Evolutionary conservation across 2,797 vertebrate genomes (phyloP).

Genomic region (Rhodeus uyekii): DNA sequence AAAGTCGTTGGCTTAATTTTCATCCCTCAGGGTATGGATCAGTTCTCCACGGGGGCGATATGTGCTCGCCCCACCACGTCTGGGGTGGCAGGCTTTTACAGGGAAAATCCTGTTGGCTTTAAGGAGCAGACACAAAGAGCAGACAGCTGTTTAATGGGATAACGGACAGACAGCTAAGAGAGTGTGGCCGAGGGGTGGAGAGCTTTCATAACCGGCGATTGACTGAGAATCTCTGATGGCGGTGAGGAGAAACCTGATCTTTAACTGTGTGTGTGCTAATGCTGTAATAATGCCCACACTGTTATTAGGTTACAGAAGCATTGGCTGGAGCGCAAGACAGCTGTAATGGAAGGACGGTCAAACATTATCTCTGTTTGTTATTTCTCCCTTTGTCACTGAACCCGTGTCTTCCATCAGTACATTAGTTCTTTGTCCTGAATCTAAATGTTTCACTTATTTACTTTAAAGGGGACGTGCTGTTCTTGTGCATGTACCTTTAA

Average conservation of each 20-base stretch:
- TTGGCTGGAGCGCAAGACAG: not conserved
- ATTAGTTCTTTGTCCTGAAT: not conserved
- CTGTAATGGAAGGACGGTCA: slow-evolving; percentile 7
- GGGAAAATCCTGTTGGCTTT: slow-evolving; percentile 6
- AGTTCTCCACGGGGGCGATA: slow-evolving; percentile 15
- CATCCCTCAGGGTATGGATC: slow-evolving; percentile 6
- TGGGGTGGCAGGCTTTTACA: slow-evolving; percentile 1
- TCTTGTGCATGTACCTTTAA: too few species aligned
- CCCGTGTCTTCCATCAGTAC: not conserved
- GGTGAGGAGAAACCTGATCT: slow-evolving; percentile 13
- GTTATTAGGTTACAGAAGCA: slow-evolving; percentile 30
- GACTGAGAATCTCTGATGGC: not conserved
- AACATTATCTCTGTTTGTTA: not conserved
- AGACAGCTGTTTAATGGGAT: slow-evolving; percentile 11
- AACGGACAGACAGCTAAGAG: not conserved
- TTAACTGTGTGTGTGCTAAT: slow-evolving; percentile 18
- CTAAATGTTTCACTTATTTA: not conserved
- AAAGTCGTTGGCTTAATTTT: not conserved
- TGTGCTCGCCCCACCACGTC: not conserved
- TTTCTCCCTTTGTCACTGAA: not conserved
- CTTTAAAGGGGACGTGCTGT: too few species aligned
- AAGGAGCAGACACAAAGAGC: slow-evolving; percentile 4
- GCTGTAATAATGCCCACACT: slow-evolving; percentile 33
- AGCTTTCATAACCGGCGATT: not conserved
- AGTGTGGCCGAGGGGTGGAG: not conserved